Conservation (phyloP, 2,797 vertebrate genomes). For the Miichthys miiuy region DNA sequence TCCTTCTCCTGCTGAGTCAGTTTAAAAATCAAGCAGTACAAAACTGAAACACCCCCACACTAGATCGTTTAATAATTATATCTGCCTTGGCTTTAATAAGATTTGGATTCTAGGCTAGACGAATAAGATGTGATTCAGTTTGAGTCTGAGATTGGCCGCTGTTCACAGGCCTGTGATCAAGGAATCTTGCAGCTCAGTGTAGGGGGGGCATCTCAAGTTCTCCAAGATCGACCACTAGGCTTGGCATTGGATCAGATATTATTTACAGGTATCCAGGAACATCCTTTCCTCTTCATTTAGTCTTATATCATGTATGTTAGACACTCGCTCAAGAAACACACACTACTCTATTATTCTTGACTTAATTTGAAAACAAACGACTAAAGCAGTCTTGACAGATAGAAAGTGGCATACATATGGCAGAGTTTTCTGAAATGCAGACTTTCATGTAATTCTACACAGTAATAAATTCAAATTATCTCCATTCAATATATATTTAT, state of each 20-base stretch:
- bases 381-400: background rate
- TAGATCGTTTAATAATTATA: constrained; percentile 6
- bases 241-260: constrained; percentile 19
- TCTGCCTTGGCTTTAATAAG: constrained; percentile 13
- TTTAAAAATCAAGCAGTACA: constrained; percentile 32
- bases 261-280: constrained; percentile 18
- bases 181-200: constrained; percentile 26
- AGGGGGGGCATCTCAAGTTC: constrained; percentile 2
- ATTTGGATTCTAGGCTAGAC: constrained; percentile 1
- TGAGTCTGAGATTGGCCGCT: constrained; percentile 15
- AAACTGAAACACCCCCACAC: background rate
- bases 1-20: constrained; percentile 4
- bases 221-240: constrained; percentile 9
- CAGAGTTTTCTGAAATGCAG: background rate
- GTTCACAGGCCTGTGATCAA: constrained; percentile 40
- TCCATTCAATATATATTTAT: background rate
- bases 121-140: constrained; percentile 16
- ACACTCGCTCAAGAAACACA: background rate
- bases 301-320: constrained; percentile 5
- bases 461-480: background rate
- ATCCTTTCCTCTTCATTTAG: constrained; percentile 19
- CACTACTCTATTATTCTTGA: background rate
- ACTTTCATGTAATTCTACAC: background rate
- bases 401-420: background rate
- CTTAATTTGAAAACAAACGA: background rate